Percentiles rank a stretch among this genome's conserved stretches.
These are phyloP conservation scores for Bibio marci DNA, from an alignment of 2,888 invertebrate genomes.

Conservation along the genomic window DNA sequence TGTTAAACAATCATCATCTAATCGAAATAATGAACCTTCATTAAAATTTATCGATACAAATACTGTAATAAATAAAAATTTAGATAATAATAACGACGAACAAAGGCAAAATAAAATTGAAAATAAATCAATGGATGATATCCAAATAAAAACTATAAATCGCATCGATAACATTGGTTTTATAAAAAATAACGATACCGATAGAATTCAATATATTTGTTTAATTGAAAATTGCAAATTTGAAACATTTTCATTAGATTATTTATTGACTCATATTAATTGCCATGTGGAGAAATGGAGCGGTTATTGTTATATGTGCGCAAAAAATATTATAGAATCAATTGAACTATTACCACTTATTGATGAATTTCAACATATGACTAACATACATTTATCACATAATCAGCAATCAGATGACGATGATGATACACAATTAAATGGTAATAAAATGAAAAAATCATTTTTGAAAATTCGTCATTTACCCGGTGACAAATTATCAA, in stretches of 20 bases:
- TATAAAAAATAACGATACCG: neutral
- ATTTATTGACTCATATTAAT: slow-evolving; percentile 3
- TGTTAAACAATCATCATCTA: no score
- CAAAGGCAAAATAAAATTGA: no score
- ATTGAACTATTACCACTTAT: slow-evolving; percentile 5
- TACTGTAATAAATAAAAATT: no score
- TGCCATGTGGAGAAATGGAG: slow-evolving; percentile 36
- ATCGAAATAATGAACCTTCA: no score
- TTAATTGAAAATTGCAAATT: slow-evolving; percentile 20
- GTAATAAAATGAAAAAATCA: slow-evolving; percentile 18
- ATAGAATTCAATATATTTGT: slow-evolving; percentile 22
- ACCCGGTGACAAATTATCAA: slow-evolving; percentile 17
- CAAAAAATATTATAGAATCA: slow-evolving; percentile 12
- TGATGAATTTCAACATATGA: slow-evolving; percentile 20
- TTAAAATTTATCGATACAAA: no score
- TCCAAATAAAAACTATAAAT: neutral
- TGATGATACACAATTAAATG: neutral
- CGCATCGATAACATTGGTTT: slow-evolving; percentile 4
- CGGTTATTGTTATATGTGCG: slow-evolving; percentile 36
- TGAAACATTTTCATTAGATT: slow-evolving; percentile 19
- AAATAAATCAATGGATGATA: no score
- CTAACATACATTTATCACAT: slow-evolving; percentile 11
- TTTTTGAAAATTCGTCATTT: slow-evolving; percentile 23
- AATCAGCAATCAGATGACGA: neutral
- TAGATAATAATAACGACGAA: no score